Evolutionary conservation across 2,888 invertebrate species (phyloP).

Genomic region (Drosophila anomelani): DNA sequence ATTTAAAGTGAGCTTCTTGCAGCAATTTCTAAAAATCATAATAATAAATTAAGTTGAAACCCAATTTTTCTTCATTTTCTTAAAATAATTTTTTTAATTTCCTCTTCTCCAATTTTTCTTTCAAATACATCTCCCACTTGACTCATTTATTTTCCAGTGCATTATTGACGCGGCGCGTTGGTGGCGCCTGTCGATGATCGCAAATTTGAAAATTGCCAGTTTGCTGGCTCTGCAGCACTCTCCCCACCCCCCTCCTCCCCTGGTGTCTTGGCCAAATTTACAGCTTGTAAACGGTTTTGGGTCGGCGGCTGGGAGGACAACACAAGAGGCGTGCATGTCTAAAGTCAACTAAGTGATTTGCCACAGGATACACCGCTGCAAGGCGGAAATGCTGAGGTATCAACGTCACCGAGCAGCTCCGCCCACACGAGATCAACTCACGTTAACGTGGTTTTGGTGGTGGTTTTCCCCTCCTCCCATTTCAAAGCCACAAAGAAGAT

Average conservation of each 20-base stretch:
- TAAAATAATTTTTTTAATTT: not conserved
- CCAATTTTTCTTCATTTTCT: too few species aligned
- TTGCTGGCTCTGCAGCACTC: slow-evolving; percentile 18
- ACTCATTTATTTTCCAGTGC: slow-evolving; percentile 6
- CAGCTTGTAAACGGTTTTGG: slow-evolving; percentile 35
- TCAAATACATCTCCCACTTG: not conserved
- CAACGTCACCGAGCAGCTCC: slow-evolving; percentile 18
- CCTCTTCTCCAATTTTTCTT: not conserved
- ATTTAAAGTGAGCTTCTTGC: not conserved
- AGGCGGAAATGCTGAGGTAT: slow-evolving; percentile 38
- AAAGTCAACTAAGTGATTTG: slow-evolving; percentile 76
- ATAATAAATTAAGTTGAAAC: not conserved
- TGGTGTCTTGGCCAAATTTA: slow-evolving; percentile 29
- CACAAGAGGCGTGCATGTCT: slow-evolving; percentile 65
- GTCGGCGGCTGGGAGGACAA: slow-evolving; percentile 6
- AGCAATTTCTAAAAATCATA: not conserved
- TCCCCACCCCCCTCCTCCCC: not conserved
- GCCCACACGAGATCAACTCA: slow-evolving; percentile 33
- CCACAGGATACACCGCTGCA: slow-evolving; percentile 25
- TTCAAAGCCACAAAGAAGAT: slow-evolving; percentile 26
- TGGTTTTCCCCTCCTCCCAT: not conserved
- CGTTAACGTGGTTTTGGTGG: not conserved
- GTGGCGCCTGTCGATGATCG: slow-evolving; percentile 62
- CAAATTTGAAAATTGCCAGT: slow-evolving; percentile 74
- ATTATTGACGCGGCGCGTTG: slow-evolving; percentile 58